phyloP scores from a whole-genome alignment of 2,888 invertebrate genomes.

The Athetis lepigone region DNA sequence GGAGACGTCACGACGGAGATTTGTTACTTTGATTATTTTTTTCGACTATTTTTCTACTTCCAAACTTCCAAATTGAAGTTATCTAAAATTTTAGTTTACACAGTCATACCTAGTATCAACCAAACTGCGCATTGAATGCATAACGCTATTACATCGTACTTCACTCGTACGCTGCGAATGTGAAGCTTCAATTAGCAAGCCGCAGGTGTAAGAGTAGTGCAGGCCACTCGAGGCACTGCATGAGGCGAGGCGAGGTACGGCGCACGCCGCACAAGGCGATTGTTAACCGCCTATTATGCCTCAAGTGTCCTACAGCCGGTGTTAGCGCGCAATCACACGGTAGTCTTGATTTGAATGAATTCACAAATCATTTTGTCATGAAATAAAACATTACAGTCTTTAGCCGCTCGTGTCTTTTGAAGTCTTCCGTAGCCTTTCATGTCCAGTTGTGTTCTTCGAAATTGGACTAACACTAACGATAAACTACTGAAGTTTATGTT shows the following conservation, averaged over 20 bases:
- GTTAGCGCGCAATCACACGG: constrained; percentile 69
- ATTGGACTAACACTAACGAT: neutral
- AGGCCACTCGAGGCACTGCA: constrained; percentile 61
- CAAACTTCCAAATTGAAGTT: neutral
- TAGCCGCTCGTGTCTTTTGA: too few relatives aligned
- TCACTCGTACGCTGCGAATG: constrained; percentile 49
- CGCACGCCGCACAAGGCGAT: constrained; percentile 71
- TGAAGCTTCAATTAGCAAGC: constrained; percentile 76
- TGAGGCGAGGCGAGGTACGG: constrained; percentile 56
- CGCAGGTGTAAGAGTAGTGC: constrained; percentile 68
- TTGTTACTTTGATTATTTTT: too few relatives aligned
- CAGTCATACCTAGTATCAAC: neutral
- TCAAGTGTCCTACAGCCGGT: constrained; percentile 71
- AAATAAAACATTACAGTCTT: too few relatives aligned
- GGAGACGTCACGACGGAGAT: too few relatives aligned
- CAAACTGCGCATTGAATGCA: constrained; percentile 17
- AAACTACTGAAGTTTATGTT: too few relatives aligned
- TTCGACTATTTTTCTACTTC: too few relatives aligned
- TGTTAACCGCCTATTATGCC: constrained; percentile 82
- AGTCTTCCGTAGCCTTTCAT: too few relatives aligned
- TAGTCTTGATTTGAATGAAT: constrained; percentile 67
- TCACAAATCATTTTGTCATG: constrained; percentile 37
- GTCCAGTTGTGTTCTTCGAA: neutral
- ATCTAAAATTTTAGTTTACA: neutral
- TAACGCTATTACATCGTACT: constrained; percentile 47